Percentiles rank a stretch among this genome's conserved stretches.
phyloP scores from a whole-genome alignment of 2,888 invertebrate genomes.

The Apamea sordens region DNA sequence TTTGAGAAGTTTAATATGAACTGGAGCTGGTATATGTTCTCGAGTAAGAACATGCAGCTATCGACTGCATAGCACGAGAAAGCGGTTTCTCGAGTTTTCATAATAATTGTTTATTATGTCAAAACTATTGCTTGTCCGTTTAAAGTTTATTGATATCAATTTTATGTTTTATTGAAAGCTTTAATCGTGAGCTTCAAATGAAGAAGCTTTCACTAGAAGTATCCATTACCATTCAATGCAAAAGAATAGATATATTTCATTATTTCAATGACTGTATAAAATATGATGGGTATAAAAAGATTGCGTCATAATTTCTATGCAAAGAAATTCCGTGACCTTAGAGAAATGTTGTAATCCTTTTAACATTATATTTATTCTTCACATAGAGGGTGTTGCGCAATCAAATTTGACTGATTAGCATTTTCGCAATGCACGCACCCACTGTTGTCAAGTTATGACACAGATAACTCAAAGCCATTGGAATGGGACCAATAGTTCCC shows the following conservation, averaged over 20 bases:
- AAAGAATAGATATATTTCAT: conserved; percentile 26
- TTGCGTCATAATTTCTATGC: conserved; percentile 51
- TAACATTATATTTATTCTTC: conserved; percentile 57
- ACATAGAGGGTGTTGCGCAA: conserved; percentile 57
- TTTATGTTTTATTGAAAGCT: conserved; percentile 46
- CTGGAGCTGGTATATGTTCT: conserved; percentile 42
- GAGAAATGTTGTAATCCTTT: conserved; percentile 60
- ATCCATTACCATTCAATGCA: conserved; percentile 15
- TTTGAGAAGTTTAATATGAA: conserved; percentile 41
- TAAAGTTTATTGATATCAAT: conserved; percentile 38
- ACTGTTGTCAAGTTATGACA: conserved; percentile 64
- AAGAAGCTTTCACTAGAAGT: conserved; percentile 52
- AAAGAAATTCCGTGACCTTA: conserved; percentile 67
- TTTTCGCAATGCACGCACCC: conserved; percentile 67
- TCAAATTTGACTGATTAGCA: conserved; percentile 63
- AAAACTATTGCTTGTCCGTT: conserved; percentile 38
- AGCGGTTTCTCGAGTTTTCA: conserved; percentile 62
- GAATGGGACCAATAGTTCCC: conserved; percentile 57
- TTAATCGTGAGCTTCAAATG: conserved; percentile 37
- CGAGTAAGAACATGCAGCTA: conserved; percentile 37
- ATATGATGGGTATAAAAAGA: conserved; percentile 20
- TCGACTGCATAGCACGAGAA: conserved; percentile 54
- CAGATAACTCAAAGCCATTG: conserved; percentile 44
- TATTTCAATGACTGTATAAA: conserved; percentile 28
- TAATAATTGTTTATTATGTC: conserved; percentile 57